Base-by-base conservation (phyloP, 2,888 invertebrate genomes). In the Drosophila leonis region DNA sequence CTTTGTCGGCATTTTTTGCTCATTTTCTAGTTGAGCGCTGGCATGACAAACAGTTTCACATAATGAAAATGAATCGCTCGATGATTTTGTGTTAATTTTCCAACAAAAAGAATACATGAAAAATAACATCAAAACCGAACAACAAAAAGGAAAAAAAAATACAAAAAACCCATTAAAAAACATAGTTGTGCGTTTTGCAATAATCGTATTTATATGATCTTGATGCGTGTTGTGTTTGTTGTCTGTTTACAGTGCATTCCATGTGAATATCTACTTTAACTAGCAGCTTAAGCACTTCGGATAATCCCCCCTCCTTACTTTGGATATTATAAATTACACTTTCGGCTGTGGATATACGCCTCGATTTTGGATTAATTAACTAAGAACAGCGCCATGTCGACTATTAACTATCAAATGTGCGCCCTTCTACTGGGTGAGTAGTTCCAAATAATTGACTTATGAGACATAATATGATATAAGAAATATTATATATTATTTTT, bases 351-450 rank as follows among this genome's bases (percentile, higher is more conserved):
- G 75, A 75, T 74, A 68, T 42, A 72, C 68, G 49, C 69, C 49
- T 48, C 55, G 44, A 35, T 52, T 77, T 54, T 77, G 88, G 89
- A 90, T 79, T 83, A 83, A 60, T 33, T 61, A 62, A 31, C 31
- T 46, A 49, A 65, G 52, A 39, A 44, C 42, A 60, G 56, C 84
- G 80, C 65, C 77, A 91, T 91, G 91, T 75, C 75, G 73, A 75
- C 78, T 61, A 68, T 73, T 73, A 78, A 77, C 65, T 71, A 75
- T 69, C 79, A 78, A 59, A 65, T 82, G 56, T 78, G 80, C 86
- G 89, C 83, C 46, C 56, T 83, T 29, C 51, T 92, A 2, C 69
- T 91, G 82, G 91, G 91, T 91, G 62, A 91, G 91, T 91, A 60
- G 0, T 31, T 7, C 1, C 8, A 27, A 35, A 31, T 15, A 24